Evolutionary conservation across 2,797 vertebrate species (phyloP), one percentile per base, ranked within the genome.

Genomic region (Sciurus carolinensis): DNA sequence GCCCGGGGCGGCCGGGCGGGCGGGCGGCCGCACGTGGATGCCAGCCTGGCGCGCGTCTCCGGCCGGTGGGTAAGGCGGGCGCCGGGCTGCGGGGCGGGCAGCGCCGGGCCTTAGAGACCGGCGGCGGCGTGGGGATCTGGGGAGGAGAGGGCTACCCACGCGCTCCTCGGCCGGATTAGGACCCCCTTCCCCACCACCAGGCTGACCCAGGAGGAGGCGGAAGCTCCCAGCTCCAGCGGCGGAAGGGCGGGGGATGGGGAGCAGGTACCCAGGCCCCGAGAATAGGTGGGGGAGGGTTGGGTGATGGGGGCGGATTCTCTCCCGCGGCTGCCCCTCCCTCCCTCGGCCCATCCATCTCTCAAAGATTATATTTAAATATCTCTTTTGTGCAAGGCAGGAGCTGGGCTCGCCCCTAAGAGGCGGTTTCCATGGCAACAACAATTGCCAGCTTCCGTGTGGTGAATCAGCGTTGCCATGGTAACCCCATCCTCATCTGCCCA

Each of bases 391-490:
- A 57, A 97, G 97, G 98, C 97, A 62, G 97, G 98, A 96, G 96
- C 97, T 92, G 98, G 98, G 97, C 98, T 98, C 98, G 97, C 97
- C 98, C 98, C 98, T 98, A 97, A 98, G 98, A 98, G 98, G 98
- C 97, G 91, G 98, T 99, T 99, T 97, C 98, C 97, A 98, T 96
- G 97, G 98, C 97, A 98, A 98, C 98, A 97, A 98, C 98, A 98
- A 98, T 98, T 99, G 98, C 99, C 98, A 98, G 98, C 98, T 98
- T 98, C 98, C 98, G 97, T 98, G 98, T 98, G 98, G 98, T 98
- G 98, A 98, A 98, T 98, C 98, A 97, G 97, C 4, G 98, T 99
- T 98, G 98, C 98, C 98, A 98, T 98, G 98, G 97, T 95, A 97
- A 99, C 98, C 93, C 94, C 96, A 97, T 72, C 96, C 97, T 98